Evolutionary conservation across 2,797 vertebrate genomes (phyloP).

Genomic region (Gorsachius magnificus): DNA sequence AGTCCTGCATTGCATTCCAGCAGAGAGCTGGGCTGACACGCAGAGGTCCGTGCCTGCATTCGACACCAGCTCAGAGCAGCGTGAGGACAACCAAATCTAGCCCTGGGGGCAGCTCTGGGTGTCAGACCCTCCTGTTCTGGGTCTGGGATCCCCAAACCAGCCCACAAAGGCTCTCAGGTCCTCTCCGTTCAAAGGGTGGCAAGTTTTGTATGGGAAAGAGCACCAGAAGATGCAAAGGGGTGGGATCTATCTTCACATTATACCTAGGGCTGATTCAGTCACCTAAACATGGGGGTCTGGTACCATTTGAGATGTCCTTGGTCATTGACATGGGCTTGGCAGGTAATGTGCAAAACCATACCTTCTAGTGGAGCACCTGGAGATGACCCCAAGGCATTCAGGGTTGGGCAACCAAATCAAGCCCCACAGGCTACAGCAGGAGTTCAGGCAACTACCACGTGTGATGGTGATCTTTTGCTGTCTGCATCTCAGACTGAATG

Average conservation of each 20-base stretch:
- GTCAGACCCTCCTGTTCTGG: background rate
- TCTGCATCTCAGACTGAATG: background rate
- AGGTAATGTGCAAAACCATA: background rate
- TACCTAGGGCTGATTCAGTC: background rate
- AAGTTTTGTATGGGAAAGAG: background rate
- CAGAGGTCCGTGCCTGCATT: background rate
- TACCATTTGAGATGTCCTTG: background rate
- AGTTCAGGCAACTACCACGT: background rate
- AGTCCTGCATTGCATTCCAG: rapidly evolving
- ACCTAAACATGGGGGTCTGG: background rate
- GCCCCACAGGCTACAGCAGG: background rate
- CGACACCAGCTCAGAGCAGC: background rate
- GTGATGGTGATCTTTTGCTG: background rate
- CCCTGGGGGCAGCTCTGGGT: background rate
- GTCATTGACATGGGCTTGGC: background rate
- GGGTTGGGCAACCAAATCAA: background rate
- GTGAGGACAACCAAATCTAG: background rate
- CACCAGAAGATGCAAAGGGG: background rate
- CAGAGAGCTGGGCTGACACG: background rate
- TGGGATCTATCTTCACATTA: background rate
- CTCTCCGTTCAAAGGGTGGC: background rate
- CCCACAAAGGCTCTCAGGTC: background rate
- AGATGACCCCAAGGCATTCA: background rate
- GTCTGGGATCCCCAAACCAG: background rate
- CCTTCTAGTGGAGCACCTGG: background rate